These are phyloP conservation scores for Vidua chalybeata DNA, from an alignment of 2,113 vertebrate species.

Conservation along the genomic window DNA sequence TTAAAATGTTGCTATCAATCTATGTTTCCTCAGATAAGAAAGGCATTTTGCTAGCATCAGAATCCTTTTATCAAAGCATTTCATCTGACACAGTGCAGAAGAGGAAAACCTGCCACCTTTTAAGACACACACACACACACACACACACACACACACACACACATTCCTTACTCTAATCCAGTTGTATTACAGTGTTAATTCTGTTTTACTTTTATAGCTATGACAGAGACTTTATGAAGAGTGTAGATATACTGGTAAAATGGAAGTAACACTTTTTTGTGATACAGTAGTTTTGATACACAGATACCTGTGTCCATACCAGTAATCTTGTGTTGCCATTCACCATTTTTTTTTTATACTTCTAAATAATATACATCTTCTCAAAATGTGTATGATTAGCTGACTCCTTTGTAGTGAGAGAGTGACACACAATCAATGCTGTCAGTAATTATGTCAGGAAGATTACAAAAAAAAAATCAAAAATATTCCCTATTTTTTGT, in stretches of 20 bases:
- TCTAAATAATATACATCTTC: neutral
- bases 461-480: neutral
- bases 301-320: accelerated
- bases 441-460: neutral
- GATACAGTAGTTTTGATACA: neutral
- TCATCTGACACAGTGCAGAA: neutral
- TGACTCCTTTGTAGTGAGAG: neutral
- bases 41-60: neutral
- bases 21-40: neutral
- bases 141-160: neutral
- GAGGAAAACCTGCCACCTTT: neutral
- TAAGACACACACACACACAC: neutral
- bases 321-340: neutral
- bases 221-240: neutral
- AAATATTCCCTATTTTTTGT: neutral
- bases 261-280: neutral
- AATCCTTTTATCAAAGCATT: neutral
- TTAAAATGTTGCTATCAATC: neutral
- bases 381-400: neutral
- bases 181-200: neutral
- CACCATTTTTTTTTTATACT: neutral
- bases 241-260: neutral
- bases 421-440: neutral
- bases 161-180: neutral
- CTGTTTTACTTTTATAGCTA: neutral